Percentiles rank a stretch among this genome's conserved stretches.
Evolutionary conservation across 2,797 vertebrate species (phyloP).

Genomic region (Cryptoblepharus egeriae): DNA sequence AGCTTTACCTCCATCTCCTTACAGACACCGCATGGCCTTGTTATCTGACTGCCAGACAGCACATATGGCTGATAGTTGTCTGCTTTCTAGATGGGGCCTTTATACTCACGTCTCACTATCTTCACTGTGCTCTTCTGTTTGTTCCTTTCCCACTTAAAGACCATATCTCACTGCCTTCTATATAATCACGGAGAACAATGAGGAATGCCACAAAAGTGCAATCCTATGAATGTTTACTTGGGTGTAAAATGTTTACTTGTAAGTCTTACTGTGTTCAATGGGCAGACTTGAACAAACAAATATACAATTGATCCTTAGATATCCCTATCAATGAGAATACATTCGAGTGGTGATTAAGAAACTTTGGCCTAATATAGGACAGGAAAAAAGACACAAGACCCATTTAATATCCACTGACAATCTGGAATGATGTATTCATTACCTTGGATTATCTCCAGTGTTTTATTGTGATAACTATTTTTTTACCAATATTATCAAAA

Average conservation of each 20-base stretch:
- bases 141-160: slow-evolving; percentile 49
- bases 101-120: slow-evolving; percentile 4
- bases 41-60: slow-evolving; percentile 70
- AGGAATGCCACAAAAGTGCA: neutral
- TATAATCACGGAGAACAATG: slow-evolving; percentile 27
- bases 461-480: neutral
- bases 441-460: neutral
- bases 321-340: neutral
- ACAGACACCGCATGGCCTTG: slow-evolving; percentile 54
- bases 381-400: neutral
- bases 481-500: neutral
- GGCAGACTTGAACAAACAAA: no score
- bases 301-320: neutral
- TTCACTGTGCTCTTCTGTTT: slow-evolving; percentile 44
- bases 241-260: neutral
- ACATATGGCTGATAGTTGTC: slow-evolving; percentile 67
- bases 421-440: neutral
- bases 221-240: neutral
- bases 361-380: neutral
- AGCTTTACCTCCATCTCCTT: slow-evolving; percentile 69
- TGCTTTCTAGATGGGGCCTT: slow-evolving; percentile 52
- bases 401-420: no score
- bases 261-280: no score
- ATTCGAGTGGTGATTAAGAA: neutral
- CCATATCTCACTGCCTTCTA: slow-evolving; percentile 28